Percentiles rank a stretch among this genome's conserved stretches.
These are phyloP conservation scores for Gallinago paraguaiae DNA, from an alignment of 2,113 vertebrate species.

Conservation along the genomic window DNA sequence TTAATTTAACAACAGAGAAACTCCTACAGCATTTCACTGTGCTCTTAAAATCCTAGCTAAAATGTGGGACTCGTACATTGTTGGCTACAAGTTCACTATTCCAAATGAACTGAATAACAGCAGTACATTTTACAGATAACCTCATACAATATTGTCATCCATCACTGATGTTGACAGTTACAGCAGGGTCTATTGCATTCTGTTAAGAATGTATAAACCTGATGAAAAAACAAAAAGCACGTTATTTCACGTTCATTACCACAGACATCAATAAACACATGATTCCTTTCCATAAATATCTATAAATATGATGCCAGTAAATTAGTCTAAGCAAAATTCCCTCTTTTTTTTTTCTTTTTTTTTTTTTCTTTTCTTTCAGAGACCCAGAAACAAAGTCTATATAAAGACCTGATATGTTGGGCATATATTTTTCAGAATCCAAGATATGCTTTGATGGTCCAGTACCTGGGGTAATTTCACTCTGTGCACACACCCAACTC, in stretches of 20 bases:
- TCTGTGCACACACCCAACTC: constrained; percentile 3
- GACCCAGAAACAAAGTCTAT: constrained; percentile 3
- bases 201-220: constrained; percentile 69
- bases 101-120: constrained; percentile 69
- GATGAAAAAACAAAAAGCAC: constrained; percentile 68
- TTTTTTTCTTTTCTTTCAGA: neutral
- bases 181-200: constrained; percentile 63
- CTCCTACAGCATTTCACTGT: constrained; percentile 64
- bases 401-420: constrained; percentile 24
- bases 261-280: constrained; percentile 65
- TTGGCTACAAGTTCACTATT: constrained; percentile 72
- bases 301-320: constrained; percentile 69
- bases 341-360: neutral
- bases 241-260: constrained; percentile 62
- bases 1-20: constrained; percentile 69
- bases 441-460: constrained; percentile 36
- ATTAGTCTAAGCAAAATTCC: constrained; percentile 36
- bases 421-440: constrained; percentile 13
- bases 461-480: constrained; percentile 37
- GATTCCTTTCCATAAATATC: constrained; percentile 70
- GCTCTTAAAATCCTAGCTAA: constrained; percentile 70
- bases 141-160: constrained; percentile 62
- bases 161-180: constrained; percentile 63
- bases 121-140: constrained; percentile 61
- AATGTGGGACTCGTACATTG: constrained; percentile 51